A percentile compares a stretch with the other conserved stretches of the same genome.
Conservation (phyloP, 2,797 vertebrate genomes). For the Tenualosa thibaudeaui region DNA sequence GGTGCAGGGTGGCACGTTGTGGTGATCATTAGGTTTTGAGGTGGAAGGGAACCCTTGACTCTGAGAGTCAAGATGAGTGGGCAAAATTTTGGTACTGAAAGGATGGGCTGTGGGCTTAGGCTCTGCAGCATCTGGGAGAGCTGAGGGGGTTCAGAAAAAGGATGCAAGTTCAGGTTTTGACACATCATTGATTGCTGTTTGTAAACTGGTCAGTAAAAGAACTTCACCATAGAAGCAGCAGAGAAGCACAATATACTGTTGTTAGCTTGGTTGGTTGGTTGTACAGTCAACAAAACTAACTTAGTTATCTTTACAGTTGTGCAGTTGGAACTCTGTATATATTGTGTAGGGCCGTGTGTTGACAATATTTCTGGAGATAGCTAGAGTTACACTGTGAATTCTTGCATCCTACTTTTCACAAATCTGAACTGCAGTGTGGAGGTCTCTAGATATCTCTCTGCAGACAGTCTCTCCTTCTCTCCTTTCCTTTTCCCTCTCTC, state of each 20-base stretch:
- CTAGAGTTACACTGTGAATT: background rate
- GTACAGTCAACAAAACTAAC: background rate
- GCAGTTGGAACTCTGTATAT: background rate
- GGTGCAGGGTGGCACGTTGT: background rate
- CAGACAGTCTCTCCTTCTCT: background rate
- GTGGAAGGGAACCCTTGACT: background rate
- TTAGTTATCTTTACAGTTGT: background rate
- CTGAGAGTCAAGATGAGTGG: background rate
- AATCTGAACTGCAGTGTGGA: background rate
- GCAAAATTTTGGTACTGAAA: background rate
- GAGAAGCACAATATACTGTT: background rate
- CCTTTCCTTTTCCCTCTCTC: background rate
- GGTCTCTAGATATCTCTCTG: background rate
- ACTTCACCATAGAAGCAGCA: background rate
- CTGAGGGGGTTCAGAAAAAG: background rate
- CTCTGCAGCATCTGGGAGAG: background rate
- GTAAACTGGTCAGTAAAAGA: background rate
- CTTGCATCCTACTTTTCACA: background rate
- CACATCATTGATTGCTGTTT: background rate
- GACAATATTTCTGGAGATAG: background rate
- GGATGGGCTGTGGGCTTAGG: too few species aligned
- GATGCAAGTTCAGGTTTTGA: background rate
- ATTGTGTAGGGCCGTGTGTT: background rate
- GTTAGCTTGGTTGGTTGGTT: background rate
- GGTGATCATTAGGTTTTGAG: background rate